Conservation (phyloP, 2,797 vertebrate genomes). For the Platalea minor region DNA sequence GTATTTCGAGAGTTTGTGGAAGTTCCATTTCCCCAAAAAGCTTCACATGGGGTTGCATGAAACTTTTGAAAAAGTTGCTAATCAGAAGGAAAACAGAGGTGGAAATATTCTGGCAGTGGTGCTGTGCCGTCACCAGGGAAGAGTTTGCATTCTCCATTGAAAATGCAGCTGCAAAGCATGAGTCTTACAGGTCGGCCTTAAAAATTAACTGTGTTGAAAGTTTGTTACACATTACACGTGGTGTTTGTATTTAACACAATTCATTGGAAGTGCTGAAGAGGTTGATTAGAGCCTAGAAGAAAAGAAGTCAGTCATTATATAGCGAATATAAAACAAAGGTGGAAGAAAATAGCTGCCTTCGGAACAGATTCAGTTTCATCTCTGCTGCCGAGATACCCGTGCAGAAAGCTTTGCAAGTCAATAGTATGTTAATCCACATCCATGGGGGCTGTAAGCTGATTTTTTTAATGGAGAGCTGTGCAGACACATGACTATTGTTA, state of each 20-base stretch:
- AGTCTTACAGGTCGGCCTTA: neutral
- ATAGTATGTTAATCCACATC: neutral
- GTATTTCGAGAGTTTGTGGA: neutral
- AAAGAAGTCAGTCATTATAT: neutral
- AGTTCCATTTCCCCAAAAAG: neutral
- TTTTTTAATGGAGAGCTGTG: neutral
- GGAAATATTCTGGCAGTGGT: neutral
- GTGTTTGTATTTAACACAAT: neutral
- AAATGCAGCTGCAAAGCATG: neutral
- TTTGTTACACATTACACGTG: rapidly evolving
- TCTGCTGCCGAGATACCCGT: neutral
- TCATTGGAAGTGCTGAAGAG: neutral
- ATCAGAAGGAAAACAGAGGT: neutral
- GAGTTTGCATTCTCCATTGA: neutral
- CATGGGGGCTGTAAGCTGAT: neutral
- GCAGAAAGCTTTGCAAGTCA: neutral
- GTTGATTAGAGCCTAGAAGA: neutral
- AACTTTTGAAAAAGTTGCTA: neutral
- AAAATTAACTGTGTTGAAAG: neutral
- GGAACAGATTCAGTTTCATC: neutral
- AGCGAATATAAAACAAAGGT: neutral
- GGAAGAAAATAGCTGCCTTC: neutral
- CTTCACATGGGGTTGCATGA: neutral
- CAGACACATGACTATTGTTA: constrained; percentile 3
- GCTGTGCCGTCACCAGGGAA: neutral